phyloP scores from a whole-genome alignment of 2,888 invertebrate genomes.

The Nephrotoma flavescens region DNA sequence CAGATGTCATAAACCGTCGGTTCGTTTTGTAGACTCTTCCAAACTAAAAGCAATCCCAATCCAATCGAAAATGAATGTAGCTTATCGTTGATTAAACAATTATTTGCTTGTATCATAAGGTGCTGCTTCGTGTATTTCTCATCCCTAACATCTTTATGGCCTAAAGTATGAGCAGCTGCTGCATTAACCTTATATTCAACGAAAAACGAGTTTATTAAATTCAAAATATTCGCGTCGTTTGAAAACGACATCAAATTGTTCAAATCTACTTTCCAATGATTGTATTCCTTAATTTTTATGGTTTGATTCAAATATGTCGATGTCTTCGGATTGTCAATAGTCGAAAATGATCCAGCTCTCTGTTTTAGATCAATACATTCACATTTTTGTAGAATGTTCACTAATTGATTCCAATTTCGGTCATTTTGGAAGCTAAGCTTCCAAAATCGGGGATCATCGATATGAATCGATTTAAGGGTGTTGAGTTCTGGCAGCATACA shows the following conservation, averaged over 20 bases:
- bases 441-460: slow-evolving; percentile 83
- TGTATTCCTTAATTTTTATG: slow-evolving; percentile 50
- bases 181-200: slow-evolving; percentile 20
- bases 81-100: slow-evolving; percentile 68
- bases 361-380: slow-evolving; percentile 74
- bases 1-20: slow-evolving; percentile 47
- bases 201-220: slow-evolving; percentile 56
- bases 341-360: slow-evolving; percentile 75
- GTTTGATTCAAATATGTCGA: slow-evolving; percentile 65
- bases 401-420: slow-evolving; percentile 69
- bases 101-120: slow-evolving; percentile 55
- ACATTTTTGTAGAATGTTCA: slow-evolving; percentile 46
- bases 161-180: not conserved
- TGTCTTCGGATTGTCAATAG: slow-evolving; percentile 69
- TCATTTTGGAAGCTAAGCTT: slow-evolving; percentile 67
- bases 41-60: slow-evolving; percentile 51
- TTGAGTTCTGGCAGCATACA: slow-evolving; percentile 73
- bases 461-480: slow-evolving; percentile 54
- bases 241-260: slow-evolving; percentile 61
- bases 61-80: slow-evolving; percentile 59
- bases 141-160: slow-evolving; percentile 22
- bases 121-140: slow-evolving; percentile 41
- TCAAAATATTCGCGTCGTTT: slow-evolving; percentile 51
- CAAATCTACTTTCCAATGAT: slow-evolving; percentile 34
- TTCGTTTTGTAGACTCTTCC: slow-evolving; percentile 37